These are phyloP conservation scores for Drosophila sp. DNA, from an alignment of 1,140 invertebrate species.

Conservation along the genomic window DNA sequence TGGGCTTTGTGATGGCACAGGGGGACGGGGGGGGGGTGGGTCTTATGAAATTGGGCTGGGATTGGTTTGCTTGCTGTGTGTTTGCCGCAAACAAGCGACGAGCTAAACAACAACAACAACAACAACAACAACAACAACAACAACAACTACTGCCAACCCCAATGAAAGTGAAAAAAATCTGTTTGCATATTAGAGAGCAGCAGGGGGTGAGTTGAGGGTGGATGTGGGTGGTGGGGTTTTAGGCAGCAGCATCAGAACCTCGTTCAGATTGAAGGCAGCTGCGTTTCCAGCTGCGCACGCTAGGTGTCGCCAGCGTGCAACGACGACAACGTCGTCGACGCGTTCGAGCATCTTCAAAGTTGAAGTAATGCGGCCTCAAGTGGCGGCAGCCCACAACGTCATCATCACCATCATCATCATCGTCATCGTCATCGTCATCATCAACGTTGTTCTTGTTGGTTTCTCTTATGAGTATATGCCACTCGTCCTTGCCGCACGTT, in stretches of 20 bases:
- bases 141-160: constrained; percentile 37
- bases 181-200: constrained; percentile 71
- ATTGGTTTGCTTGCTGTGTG: constrained; percentile 49
- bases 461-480: constrained; percentile 20
- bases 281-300: constrained; percentile 75
- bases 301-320: constrained; percentile 70
- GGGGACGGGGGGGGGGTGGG: neutral
- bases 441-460: constrained; percentile 1
- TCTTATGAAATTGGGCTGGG: constrained; percentile 49
- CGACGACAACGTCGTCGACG: constrained; percentile 17
- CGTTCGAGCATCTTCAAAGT: constrained; percentile 79
- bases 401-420: neutral
- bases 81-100: constrained; percentile 73
- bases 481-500: constrained; percentile 27
- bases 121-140: constrained; percentile 21
- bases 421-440: constrained; percentile 28
- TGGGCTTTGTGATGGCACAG: constrained; percentile 28
- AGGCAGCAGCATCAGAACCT: constrained; percentile 16
- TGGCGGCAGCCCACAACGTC: constrained; percentile 64
- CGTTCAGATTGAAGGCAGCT: constrained; percentile 21
- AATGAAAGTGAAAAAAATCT: constrained; percentile 73
- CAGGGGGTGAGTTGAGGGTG: neutral
- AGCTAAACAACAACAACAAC: constrained; percentile 34
- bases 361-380: constrained; percentile 81
- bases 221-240: neutral